Percentiles rank a stretch among this genome's conserved stretches.
phyloP scores from a whole-genome alignment of 2,113 vertebrate genomes.

The Anguilla japonica region DNA sequence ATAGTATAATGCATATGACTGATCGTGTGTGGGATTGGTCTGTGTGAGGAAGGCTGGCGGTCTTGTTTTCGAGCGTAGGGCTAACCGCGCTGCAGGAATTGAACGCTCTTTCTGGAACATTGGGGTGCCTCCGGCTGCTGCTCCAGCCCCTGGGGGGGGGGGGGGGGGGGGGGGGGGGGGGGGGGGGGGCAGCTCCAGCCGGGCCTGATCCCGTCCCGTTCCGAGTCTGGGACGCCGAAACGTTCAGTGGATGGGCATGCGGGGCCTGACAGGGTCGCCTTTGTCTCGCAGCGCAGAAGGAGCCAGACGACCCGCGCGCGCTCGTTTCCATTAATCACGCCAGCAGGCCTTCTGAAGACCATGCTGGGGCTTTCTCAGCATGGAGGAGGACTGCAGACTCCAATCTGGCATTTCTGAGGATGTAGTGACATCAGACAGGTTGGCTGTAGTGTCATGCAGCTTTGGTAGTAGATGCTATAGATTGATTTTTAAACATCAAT shows the following conservation, averaged over 20 bases:
- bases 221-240: not conserved
- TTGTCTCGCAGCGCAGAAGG: not conserved
- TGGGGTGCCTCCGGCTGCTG: not conserved
- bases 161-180: too few relatives aligned
- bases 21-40: not conserved
- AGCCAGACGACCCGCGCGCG: not conserved
- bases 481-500: not conserved
- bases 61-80: not conserved
- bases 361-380: not conserved
- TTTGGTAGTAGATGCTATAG: not conserved
- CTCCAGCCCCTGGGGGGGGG: not conserved
- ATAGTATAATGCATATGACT: not conserved
- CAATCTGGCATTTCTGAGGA: not conserved
- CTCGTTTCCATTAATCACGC: constrained; percentile 20
- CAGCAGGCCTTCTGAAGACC: not conserved
- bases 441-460: not conserved
- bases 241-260: constrained; percentile 8
- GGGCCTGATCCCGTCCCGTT: not conserved
- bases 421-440: not conserved
- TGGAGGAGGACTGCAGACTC: not conserved
- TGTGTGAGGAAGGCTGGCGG: not conserved
- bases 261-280: not conserved
- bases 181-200: not conserved
- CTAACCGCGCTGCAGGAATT: not conserved
- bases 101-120: not conserved